Conservation (phyloP, 1,140 invertebrate species). For the Sitophilus oryzae region DNA sequence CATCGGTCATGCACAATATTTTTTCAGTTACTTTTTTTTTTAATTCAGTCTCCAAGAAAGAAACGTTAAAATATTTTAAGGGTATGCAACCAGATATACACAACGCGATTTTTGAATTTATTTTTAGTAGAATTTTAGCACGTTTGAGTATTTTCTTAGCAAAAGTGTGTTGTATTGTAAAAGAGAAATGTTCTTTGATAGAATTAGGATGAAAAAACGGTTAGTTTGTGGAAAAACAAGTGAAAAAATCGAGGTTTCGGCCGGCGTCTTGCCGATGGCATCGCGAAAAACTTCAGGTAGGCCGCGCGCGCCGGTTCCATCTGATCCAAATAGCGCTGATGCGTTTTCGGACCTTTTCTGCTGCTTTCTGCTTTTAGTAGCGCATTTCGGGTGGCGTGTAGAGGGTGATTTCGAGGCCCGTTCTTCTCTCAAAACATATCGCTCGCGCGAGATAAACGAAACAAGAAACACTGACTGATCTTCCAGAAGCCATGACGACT, state of each 20-base stretch:
- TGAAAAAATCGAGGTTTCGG: no score
- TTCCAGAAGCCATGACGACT: neutral
- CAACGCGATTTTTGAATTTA: neutral
- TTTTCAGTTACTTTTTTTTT: no score
- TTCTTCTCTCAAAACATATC: neutral
- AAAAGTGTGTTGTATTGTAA: neutral
- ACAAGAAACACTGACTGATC: no score
- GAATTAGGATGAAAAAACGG: no score
- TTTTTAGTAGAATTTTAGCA: neutral
- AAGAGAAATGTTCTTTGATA: neutral
- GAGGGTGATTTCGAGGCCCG: neutral
- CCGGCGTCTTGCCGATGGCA: neutral
- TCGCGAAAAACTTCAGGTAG: neutral
- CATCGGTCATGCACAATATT: no score
- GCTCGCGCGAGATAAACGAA: neutral
- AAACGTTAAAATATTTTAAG: neutral
- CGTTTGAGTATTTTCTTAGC: neutral
- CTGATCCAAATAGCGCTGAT: neutral
- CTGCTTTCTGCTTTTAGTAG: neutral
- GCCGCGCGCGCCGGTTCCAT: neutral
- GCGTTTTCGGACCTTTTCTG: neutral
- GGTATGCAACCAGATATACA: no score
- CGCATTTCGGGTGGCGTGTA: neutral
- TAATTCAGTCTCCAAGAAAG: no score
- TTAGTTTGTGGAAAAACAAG: no score